Conservation (phyloP, 2,113 vertebrate species). For the Tetrax tetrax region DNA sequence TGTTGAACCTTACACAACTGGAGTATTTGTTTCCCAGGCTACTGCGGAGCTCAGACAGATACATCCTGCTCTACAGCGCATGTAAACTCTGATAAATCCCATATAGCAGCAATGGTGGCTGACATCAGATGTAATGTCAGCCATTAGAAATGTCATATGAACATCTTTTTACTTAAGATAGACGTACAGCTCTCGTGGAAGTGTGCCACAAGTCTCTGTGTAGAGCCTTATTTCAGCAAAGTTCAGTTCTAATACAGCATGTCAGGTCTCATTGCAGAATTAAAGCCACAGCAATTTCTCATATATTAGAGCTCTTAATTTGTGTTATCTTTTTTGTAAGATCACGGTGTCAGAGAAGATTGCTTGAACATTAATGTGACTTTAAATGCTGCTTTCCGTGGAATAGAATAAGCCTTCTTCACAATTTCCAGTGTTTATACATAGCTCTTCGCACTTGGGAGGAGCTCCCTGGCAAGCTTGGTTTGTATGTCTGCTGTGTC, state of each 20-base stretch:
- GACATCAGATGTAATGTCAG: neutral
- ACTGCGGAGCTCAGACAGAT: neutral
- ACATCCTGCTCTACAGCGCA: fast-evolving
- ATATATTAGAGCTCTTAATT: neutral
- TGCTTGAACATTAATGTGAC: conserved; percentile 71
- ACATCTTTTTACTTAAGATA: neutral
- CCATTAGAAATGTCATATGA: neutral
- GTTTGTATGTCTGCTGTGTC: conserved; percentile 61
- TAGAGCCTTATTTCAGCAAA: neutral
- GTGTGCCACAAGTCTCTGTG: neutral
- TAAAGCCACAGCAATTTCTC: neutral
- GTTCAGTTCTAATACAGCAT: neutral
- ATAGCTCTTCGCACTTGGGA: conserved; percentile 77
- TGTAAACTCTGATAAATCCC: neutral
- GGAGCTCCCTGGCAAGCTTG: conserved; percentile 69
- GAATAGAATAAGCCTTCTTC: conserved; percentile 74
- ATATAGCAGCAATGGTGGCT: neutral
- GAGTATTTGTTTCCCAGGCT: neutral
- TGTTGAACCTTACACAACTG: neutral
- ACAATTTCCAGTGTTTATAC: conserved; percentile 71
- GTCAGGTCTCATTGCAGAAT: neutral
- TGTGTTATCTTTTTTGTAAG: conserved; percentile 24
- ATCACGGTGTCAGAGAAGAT: conserved; percentile 77
- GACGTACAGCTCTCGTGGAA: neutral
- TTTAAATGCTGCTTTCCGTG: conserved; percentile 78